A percentile compares a stretch with the other conserved stretches of the same genome.
Evolutionary conservation across 2,113 vertebrate genomes (phyloP).

Genomic region (Ailurus styani): DNA sequence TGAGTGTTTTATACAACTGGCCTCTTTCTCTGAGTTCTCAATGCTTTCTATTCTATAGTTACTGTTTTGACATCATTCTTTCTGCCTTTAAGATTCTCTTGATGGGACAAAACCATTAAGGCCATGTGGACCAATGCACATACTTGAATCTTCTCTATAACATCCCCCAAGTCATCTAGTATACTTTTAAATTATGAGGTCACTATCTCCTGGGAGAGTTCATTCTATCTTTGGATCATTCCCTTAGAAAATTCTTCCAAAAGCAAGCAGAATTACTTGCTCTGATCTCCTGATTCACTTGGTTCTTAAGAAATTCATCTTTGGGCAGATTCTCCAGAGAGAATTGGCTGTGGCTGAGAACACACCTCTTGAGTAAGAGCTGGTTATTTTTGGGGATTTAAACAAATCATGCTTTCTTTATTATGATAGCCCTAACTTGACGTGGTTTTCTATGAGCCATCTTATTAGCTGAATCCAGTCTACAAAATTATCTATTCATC

Average conservation of each 20-base stretch:
- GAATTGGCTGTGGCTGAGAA: not conserved
- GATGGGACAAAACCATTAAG: not conserved
- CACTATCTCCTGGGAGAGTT: not conserved
- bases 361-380: not conserved
- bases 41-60: not conserved
- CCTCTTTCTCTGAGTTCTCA: not conserved
- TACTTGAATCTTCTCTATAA: not conserved
- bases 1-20: not conserved
- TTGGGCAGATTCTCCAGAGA: not conserved
- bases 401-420: not conserved
- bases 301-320: not conserved
- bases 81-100: not conserved
- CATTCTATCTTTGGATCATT: not conserved
- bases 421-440: not conserved
- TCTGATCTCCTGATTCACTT: not conserved
- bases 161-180: not conserved
- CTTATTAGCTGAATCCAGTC: not conserved
- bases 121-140: not conserved
- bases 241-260: not conserved
- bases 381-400: not conserved
- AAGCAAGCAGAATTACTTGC: not conserved
- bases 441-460: not conserved
- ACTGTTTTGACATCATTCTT: not conserved
- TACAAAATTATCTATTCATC: not conserved
- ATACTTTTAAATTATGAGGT: not conserved